A percentile compares a stretch with the other conserved stretches of the same genome.
Evolutionary conservation across 2,797 vertebrate species (phyloP).

Genomic region (Pogonophryne albipinna): DNA sequence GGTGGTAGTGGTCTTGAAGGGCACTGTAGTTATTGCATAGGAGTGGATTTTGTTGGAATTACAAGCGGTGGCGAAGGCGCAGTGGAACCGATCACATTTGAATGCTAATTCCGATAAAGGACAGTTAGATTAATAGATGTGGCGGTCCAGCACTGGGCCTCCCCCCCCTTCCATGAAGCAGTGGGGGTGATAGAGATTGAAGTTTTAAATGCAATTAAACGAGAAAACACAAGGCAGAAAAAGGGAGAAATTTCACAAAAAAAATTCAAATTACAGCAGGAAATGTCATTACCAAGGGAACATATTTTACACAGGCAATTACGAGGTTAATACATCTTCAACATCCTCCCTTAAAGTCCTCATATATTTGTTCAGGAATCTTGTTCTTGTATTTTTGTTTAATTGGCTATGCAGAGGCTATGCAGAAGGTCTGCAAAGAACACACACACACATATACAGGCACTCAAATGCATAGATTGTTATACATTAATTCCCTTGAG

Average conservation of each 20-base stretch:
- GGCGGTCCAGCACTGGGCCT: constrained; percentile 60
- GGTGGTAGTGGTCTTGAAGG: constrained; percentile 70
- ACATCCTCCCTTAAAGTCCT: constrained; percentile 71
- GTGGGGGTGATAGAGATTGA: constrained; percentile 75
- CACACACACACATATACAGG: constrained; percentile 9
- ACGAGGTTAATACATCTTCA: constrained; percentile 84
- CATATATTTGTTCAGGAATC: constrained; percentile 75
- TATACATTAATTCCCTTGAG: constrained; percentile 28
- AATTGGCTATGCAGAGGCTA: constrained; percentile 66
- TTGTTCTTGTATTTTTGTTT: constrained; percentile 75
- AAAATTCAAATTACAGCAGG: constrained; percentile 81
- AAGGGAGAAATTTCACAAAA: constrained; percentile 75
- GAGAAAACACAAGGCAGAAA: constrained; percentile 72
- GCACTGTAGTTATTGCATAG: constrained; percentile 82
- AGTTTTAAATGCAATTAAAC: constrained; percentile 83
- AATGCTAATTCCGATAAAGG: constrained; percentile 83
- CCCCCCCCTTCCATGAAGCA: constrained; percentile 50
- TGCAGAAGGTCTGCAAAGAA: constrained; percentile 51
- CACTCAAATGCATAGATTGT: constrained; percentile 27
- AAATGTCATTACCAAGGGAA: constrained; percentile 80
- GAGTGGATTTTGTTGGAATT: constrained; percentile 79
- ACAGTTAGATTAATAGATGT: constrained; percentile 83
- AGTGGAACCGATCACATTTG: constrained; percentile 80
- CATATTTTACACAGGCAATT: constrained; percentile 83
- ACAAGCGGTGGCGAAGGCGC: constrained; percentile 68